Evolutionary conservation across 2,797 vertebrate species (phyloP).

Genomic region (Eospalax fontanierii): DNA sequence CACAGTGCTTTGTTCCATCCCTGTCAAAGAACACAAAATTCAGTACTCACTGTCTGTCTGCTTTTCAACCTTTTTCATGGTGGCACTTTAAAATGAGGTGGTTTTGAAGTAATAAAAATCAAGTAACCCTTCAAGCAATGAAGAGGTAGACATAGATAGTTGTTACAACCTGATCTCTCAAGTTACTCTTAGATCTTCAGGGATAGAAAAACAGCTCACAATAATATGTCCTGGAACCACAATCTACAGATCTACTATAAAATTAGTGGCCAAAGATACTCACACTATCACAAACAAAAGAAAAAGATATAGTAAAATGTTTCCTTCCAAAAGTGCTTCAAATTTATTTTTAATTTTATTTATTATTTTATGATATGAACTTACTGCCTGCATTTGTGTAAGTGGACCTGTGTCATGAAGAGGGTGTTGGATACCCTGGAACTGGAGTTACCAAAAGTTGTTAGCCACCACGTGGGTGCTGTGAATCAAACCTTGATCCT

Average conservation of each 20-base stretch:
- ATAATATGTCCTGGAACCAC: background rate
- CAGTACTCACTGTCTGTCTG: constrained; percentile 45
- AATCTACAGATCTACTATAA: background rate
- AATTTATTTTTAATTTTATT: too few species aligned
- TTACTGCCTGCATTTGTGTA: too few species aligned
- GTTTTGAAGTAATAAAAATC: background rate
- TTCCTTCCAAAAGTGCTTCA: background rate
- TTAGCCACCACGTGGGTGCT: too few species aligned
- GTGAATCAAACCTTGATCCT: too few species aligned
- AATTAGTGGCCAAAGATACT: constrained; percentile 7
- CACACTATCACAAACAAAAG: background rate
- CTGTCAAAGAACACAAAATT: constrained; percentile 64
- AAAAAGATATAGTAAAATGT: background rate
- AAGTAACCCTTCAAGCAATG: background rate
- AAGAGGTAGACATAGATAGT: background rate
- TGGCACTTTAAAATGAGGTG: constrained; percentile 61
- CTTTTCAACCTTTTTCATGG: background rate
- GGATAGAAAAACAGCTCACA: background rate
- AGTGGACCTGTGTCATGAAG: too few species aligned
- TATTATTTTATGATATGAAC: too few species aligned
- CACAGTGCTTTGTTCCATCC: constrained; percentile 75
- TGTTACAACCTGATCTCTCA: background rate
- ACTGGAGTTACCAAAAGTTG: too few species aligned
- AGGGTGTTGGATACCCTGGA: too few species aligned
- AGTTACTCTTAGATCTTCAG: background rate